These are phyloP conservation scores for Portevinia maculata DNA, from an alignment of 2,888 invertebrate species.

Conservation along the genomic window DNA sequence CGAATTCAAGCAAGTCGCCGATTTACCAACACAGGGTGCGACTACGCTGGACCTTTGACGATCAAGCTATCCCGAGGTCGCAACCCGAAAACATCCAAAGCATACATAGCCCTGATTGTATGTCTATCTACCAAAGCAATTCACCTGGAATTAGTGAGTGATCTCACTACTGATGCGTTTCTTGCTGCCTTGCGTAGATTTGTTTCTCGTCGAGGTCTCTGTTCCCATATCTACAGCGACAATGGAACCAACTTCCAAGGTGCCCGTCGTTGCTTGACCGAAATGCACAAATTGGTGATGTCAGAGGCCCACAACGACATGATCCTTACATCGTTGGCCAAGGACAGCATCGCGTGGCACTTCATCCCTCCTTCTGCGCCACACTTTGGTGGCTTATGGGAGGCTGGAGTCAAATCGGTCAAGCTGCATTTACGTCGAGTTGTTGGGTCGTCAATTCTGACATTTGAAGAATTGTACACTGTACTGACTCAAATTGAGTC, in stretches of 20 bases:
- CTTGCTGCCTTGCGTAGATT: constrained; percentile 12
- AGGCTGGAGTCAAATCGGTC: neutral
- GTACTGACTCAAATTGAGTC: constrained; percentile 12
- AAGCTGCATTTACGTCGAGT: too few species aligned
- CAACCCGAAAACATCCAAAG: too few species aligned
- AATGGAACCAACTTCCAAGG: constrained; percentile 59
- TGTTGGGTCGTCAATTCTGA: too few species aligned
- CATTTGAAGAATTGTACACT: neutral
- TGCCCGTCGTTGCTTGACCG: constrained; percentile 20
- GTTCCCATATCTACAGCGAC: constrained; percentile 41
- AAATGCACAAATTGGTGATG: constrained; percentile 31
- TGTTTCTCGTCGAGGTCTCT: constrained; percentile 44
- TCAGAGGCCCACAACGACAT: constrained; percentile 2
- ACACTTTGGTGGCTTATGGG: neutral
- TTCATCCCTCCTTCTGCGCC: neutral
- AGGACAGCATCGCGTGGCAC: neutral
- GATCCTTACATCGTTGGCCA: neutral
- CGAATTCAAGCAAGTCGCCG: too few species aligned
- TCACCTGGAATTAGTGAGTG: neutral
- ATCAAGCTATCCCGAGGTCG: too few species aligned
- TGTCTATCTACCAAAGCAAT: constrained; percentile 7
- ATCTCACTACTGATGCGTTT: constrained; percentile 1
- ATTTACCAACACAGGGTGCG: too few species aligned
- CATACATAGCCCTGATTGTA: neutral
- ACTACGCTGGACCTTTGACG: constrained; percentile 19